Base-by-base conservation (phyloP, 2,113 vertebrate genomes). In the Baryphthengus martii region DNA sequence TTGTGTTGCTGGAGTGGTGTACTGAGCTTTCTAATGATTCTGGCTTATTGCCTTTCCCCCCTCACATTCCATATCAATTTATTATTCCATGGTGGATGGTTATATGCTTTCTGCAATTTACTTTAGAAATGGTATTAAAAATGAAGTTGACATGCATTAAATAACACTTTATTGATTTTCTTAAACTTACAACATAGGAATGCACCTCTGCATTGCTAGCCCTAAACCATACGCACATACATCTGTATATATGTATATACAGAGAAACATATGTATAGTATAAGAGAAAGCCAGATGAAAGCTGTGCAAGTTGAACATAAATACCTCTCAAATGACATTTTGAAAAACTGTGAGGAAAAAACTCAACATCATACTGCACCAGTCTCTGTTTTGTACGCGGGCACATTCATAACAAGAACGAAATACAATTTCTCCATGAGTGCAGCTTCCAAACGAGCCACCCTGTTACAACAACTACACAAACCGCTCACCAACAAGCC, bases 91-190 rank as follows among this genome's bases (percentile, higher is more conserved):
- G 24, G 88, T 71, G 88, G 47, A 67, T 82, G 74, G 68, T 89
- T 92, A 91, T 49, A 35, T 53, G 58, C 68, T 93, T 87, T 85
- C 79, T 87, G 73, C 49, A 56, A 92, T 79, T 89, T 72, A 55
- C 87, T 91, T 78, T 74, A 71, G 93, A 90, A 86, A 95, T 86
- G 90, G 76, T 85, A 93, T 94, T 89, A 71, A 95, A 97, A 87
- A 95, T 84, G 52, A 65, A 87, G 56, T 52, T 71, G 72, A 33
- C 26, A 16, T 67, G 73, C 58, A 84, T 90, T 96, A 92, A 95
- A 89, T 80, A 93, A 81, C 42, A 52, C 23, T 96, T 93, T 94
- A 96, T 95, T 89, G 86, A 93, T 85, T 88, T 81, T 74, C 65
- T 77, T 52, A 67, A 71, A 88, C 49, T 89, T 88, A 40, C 62